Percentiles rank a stretch among this genome's conserved stretches.
Conservation (phyloP, 2,888 invertebrate species). For the Agrotis puta region DNA sequence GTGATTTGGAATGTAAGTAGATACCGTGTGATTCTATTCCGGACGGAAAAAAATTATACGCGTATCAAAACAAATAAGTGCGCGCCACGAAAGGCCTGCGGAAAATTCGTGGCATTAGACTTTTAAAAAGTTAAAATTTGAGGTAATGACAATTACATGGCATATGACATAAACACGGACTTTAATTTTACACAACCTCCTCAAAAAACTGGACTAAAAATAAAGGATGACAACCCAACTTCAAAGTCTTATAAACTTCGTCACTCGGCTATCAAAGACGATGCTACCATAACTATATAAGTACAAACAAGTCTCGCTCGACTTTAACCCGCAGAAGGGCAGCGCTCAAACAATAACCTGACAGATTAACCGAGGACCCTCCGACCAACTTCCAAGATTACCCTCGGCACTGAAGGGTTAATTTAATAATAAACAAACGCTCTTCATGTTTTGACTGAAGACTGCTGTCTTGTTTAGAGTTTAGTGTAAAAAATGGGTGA, state of each 20-base stretch:
- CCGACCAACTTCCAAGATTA: slow-evolving; percentile 67
- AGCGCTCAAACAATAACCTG: slow-evolving; percentile 70
- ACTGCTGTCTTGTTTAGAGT: slow-evolving; percentile 18
- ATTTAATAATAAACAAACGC: slow-evolving; percentile 71
- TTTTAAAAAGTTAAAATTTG: too few species aligned
- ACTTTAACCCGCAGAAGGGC: slow-evolving; percentile 51
- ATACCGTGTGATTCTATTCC: too few species aligned
- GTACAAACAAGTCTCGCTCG: slow-evolving; percentile 27
- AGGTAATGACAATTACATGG: too few species aligned
- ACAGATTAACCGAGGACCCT: slow-evolving; percentile 72
- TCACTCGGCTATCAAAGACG: slow-evolving; percentile 34
- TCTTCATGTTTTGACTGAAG: slow-evolving; percentile 56
- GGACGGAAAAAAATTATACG: too few species aligned
- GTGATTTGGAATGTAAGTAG: too few species aligned
- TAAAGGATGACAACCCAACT: slow-evolving; percentile 6
- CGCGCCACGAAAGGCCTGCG: too few species aligned
- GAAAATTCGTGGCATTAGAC: too few species aligned
- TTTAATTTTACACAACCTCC: not conserved
- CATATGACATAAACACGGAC: too few species aligned
- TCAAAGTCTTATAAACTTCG: slow-evolving; percentile 35
- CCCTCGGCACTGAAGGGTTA: slow-evolving; percentile 67
- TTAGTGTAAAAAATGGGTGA: slow-evolving; percentile 16
- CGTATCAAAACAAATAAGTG: too few species aligned
- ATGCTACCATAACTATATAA: slow-evolving; percentile 43
- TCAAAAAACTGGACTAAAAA: not conserved